phyloP scores from a whole-genome alignment of 2,888 invertebrate species.

The Ichneumon xanthorius region DNA sequence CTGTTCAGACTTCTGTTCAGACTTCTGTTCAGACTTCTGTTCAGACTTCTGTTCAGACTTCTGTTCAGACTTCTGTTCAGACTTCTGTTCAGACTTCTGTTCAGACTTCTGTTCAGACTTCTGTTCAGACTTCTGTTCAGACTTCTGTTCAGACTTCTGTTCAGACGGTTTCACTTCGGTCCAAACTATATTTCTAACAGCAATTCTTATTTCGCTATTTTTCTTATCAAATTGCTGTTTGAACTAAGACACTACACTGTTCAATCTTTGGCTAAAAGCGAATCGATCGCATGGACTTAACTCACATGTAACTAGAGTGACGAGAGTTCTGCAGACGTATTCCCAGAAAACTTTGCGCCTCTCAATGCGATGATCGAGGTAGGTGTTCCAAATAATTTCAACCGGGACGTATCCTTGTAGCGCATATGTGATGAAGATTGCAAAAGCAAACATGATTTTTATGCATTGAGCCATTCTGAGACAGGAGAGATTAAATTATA shows the following conservation, averaged over 20 bases:
- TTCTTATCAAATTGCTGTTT: neutral
- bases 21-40: too few species aligned
- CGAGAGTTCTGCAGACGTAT: constrained; percentile 86
- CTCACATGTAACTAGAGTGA: constrained; percentile 89
- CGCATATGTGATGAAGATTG: constrained; percentile 93
- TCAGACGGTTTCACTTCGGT: too few species aligned
- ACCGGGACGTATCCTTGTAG: constrained; percentile 96
- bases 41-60: too few species aligned
- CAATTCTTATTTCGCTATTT: too few species aligned
- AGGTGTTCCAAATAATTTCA: constrained; percentile 90
- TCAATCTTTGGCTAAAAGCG: neutral
- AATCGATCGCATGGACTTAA: constrained; percentile 66
- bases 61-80: too few species aligned
- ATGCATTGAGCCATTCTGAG: constrained; percentile 88
- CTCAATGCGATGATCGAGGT: constrained; percentile 77
- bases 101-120: too few species aligned
- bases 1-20: too few species aligned
- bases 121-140: neutral
- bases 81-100: too few species aligned
- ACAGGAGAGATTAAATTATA: constrained; percentile 59
- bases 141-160: too few species aligned
- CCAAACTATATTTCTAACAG: too few species aligned
- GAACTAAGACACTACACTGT: neutral
- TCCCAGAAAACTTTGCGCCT: constrained; percentile 85
- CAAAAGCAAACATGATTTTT: constrained; percentile 88